Evolutionary conservation across 2,888 invertebrate genomes (phyloP), one percentile per base, ranked within the genome.

Genomic region (Drosophila robusta): DNA sequence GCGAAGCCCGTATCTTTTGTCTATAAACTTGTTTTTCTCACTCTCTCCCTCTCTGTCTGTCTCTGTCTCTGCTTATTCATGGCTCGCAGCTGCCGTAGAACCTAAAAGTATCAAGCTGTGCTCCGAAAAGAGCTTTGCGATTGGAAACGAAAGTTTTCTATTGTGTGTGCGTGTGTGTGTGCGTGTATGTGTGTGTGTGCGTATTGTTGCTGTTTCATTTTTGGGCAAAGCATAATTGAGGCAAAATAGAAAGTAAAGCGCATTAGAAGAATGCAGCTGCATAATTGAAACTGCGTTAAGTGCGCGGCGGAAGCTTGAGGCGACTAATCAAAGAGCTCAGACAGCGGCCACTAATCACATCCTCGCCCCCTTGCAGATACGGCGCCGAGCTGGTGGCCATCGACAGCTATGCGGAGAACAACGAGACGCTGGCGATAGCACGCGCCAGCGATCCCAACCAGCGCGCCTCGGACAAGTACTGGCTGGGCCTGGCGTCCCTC

Each of bases 351-450:
- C 32, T 64, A 80, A 80, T 77, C 47, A 65, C 41, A 58, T 68
- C 66, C 54, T 24, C 51, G 26, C 22, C 55, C 24, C 55, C 34
- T 57, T 77, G 1, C 92, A 98, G 98, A 93, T 98, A 98, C 93
- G 98, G 98, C 89, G 97, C 98, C 93, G 97, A 98, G 90, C 93
- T 99, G 86, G 97, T 98, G 93, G 95, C 97, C 68, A 96, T 98
- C 81, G 98, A 98, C 91, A 96, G 96, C 42, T 97, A 96, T 92
- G 94, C 95, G 75, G 98, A 98, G 93, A 98, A 98, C 93, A 98
- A 98, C 92, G 95, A 97, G 93, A 97, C 98, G 24, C 95, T 97
- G 67, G 94, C 94, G 71, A 95, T 98, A 93, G 96, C 97, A 44
- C 94, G 94, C 75, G 92, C 93, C 76, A 93, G 93, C 47, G 93